Percentiles rank a stretch among this genome's conserved stretches.
phyloP scores from a whole-genome alignment of 1,140 invertebrate genomes.

The Ostrea denselamellosa region DNA sequence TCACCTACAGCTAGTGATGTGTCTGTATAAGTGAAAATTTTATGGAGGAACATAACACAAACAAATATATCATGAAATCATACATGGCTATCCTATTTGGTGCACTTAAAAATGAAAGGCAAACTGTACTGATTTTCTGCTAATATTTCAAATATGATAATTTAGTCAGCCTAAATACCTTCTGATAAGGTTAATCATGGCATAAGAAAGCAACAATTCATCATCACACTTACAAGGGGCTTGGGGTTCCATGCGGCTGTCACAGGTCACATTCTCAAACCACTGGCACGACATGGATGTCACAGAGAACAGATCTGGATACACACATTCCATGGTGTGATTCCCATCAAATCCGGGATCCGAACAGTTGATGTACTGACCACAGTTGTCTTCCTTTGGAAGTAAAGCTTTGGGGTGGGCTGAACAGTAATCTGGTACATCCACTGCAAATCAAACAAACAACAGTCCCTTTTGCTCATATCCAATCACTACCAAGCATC shows the following conservation, averaged over 20 bases:
- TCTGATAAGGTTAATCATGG: too few species aligned
- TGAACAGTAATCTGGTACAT: conserved; percentile 44
- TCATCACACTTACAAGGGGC: conserved; percentile 57
- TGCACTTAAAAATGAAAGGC: too few species aligned
- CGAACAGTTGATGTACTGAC: conserved; percentile 62
- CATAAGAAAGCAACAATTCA: background rate
- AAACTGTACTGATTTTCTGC: too few species aligned
- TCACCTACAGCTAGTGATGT: too few species aligned
- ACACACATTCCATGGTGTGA: background rate
- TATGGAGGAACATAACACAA: too few species aligned
- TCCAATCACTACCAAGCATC: too few species aligned
- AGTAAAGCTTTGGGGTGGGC: conserved; percentile 37
- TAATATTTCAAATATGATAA: too few species aligned
- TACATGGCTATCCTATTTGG: too few species aligned
- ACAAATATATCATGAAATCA: too few species aligned
- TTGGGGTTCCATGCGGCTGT: background rate
- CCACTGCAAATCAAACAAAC: conserved; percentile 38
- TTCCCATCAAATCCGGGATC: conserved; percentile 22
- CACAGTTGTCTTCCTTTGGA: conserved; percentile 58
- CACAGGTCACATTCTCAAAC: conserved; percentile 22
- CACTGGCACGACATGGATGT: background rate
- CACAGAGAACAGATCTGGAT: background rate
- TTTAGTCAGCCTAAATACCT: too few species aligned
- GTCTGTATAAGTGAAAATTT: too few species aligned
- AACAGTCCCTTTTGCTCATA: too few species aligned